phyloP scores from a whole-genome alignment of 2,797 vertebrate genomes.

The Microctenopoma steveboyesi region DNA sequence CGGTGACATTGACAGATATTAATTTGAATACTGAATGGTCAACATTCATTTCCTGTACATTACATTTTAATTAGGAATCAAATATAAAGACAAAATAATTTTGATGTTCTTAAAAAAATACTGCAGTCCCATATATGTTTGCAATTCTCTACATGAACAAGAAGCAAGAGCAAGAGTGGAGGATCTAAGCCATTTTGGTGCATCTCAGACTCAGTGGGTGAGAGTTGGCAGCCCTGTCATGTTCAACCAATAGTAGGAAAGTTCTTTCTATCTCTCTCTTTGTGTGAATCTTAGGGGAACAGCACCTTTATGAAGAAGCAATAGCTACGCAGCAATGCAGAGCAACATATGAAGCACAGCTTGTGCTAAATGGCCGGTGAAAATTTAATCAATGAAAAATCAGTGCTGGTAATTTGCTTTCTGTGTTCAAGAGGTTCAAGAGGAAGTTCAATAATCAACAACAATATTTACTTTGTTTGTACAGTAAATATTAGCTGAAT shows the following conservation, averaged over 20 bases:
- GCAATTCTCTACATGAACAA: slow-evolving; percentile 47
- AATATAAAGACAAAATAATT: neutral
- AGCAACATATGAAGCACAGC: slow-evolving; percentile 4
- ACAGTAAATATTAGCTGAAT: neutral
- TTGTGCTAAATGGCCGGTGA: slow-evolving; percentile 31
- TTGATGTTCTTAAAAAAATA: slow-evolving; percentile 1
- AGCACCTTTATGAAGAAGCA: slow-evolving; percentile 41
- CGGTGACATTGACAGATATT: slow-evolving; percentile 1
- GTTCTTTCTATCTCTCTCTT: slow-evolving; percentile 42
- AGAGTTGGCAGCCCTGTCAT: slow-evolving; percentile 60
- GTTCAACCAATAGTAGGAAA: slow-evolving; percentile 60
- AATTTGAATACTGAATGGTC: neutral
- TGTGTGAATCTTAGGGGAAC: slow-evolving; percentile 49
- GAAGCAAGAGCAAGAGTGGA: slow-evolving; percentile 51
- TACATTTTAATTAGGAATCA: neutral
- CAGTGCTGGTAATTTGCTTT: neutral
- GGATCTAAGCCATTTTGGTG: slow-evolving; percentile 58
- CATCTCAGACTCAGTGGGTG: slow-evolving; percentile 54
- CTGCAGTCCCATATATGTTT: slow-evolving; percentile 45
- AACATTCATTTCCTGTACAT: neutral
- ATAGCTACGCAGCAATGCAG: slow-evolving; percentile 19
- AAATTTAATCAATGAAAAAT: slow-evolving; percentile 16
- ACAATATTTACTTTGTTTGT: neutral
- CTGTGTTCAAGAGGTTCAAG: slow-evolving; percentile 1
- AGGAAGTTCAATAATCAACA: neutral